Conservation (phyloP, 1,140 invertebrate genomes). For the Drosophila serrata region DNA sequence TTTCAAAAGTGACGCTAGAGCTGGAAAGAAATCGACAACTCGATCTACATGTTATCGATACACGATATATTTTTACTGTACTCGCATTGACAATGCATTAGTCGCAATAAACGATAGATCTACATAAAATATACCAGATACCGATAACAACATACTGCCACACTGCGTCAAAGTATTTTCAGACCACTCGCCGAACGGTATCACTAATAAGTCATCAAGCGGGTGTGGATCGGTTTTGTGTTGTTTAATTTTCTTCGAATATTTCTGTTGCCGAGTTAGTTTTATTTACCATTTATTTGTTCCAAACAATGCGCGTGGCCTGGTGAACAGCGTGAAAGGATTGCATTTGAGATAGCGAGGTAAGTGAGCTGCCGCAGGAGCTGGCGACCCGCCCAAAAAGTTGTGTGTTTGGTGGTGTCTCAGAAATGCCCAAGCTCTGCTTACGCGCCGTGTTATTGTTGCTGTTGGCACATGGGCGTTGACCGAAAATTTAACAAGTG, state of each 20-base stretch:
- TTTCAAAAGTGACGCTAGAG: constrained; percentile 33
- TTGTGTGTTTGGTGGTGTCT: constrained; percentile 52
- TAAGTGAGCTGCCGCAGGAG: constrained; percentile 8
- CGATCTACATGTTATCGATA: background rate
- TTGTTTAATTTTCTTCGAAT: constrained; percentile 51
- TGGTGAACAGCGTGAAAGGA: constrained; percentile 9
- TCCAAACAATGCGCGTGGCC: constrained; percentile 32
- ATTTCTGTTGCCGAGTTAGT: constrained; percentile 40
- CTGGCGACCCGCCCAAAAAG: constrained; percentile 66
- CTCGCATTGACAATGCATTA: too few relatives aligned
- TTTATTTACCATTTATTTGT: constrained; percentile 47
- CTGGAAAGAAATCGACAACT: background rate
- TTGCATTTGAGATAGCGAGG: constrained; percentile 23
- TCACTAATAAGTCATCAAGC: constrained; percentile 42
- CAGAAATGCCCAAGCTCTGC: constrained; percentile 68
- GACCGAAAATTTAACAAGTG: constrained; percentile 65
- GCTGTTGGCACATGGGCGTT: constrained; percentile 79
- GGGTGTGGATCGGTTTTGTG: constrained; percentile 59
- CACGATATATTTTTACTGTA: too few relatives aligned
- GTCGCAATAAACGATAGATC: too few relatives aligned
- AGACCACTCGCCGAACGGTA: constrained; percentile 1
- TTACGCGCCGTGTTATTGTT: constrained; percentile 74
- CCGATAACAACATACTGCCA: too few relatives aligned
- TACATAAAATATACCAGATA: too few relatives aligned
- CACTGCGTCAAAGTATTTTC: background rate